These are phyloP conservation scores for Drymonia ruficornis DNA, from an alignment of 2,888 invertebrate genomes.

Conservation along the genomic window DNA sequence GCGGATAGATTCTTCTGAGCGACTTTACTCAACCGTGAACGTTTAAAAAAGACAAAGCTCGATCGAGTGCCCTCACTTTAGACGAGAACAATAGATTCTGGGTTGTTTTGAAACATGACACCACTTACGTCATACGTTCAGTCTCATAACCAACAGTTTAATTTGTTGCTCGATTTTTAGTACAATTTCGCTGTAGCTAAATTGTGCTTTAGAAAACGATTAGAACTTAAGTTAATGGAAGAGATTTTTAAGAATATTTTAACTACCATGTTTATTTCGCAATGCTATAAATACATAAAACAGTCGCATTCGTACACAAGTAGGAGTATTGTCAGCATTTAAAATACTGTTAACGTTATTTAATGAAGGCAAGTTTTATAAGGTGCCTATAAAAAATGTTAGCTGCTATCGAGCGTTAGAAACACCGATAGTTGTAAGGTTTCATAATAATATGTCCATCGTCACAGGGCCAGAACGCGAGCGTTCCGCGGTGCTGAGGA, in stretches of 20 bases:
- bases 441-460: slow-evolving; percentile 45
- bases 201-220: neutral
- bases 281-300: slow-evolving; percentile 5
- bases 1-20: slow-evolving; percentile 10
- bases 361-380: neutral
- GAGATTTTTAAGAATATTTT: slow-evolving; percentile 17
- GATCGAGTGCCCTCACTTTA: slow-evolving; percentile 48
- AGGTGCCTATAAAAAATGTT: slow-evolving; percentile 7
- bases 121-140: slow-evolving; percentile 51
- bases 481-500: slow-evolving; percentile 13
- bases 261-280: slow-evolving; percentile 15
- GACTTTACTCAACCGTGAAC: slow-evolving; percentile 39
- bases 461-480: slow-evolving; percentile 31
- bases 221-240: too few relatives aligned
- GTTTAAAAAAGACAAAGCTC: slow-evolving; percentile 40
- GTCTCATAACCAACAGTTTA: slow-evolving; percentile 43
- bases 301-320: slow-evolving; percentile 11
- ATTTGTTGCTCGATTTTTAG: slow-evolving; percentile 40
- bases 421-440: slow-evolving; percentile 44
- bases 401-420: slow-evolving; percentile 16
- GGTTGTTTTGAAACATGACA: slow-evolving; percentile 57
- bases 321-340: neutral
- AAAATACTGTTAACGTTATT: slow-evolving; percentile 2
- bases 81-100: slow-evolving; percentile 52
- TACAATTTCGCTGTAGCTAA: slow-evolving; percentile 52